Evolutionary conservation across 2,888 invertebrate species (phyloP).

Genomic region (Xestia c-nigrum): DNA sequence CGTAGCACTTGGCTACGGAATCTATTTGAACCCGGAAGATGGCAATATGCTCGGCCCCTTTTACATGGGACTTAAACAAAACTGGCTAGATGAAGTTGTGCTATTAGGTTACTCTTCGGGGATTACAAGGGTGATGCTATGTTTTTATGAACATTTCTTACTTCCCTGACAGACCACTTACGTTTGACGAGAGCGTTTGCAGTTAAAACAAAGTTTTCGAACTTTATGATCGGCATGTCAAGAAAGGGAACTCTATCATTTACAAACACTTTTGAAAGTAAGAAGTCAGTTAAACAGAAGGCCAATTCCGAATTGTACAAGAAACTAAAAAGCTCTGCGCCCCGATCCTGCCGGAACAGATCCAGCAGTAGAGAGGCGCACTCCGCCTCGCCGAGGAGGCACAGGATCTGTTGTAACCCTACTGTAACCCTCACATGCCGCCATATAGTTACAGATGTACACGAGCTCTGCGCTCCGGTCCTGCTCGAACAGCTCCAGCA

Average conservation of each 20-base stretch:
- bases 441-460: constrained; percentile 91
- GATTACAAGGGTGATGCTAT: no score
- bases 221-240: background rate
- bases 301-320: no score
- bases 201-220: background rate
- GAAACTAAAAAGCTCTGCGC: constrained; percentile 70
- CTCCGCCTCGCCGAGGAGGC: constrained; percentile 89
- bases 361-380: constrained; percentile 91
- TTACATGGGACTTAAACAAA: no score
- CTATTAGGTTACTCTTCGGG: no score
- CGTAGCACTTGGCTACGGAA: no score
- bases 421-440: constrained; percentile 78
- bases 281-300: background rate
- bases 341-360: constrained; percentile 86
- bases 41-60: no score
- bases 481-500: constrained; percentile 91
- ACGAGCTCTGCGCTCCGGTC: constrained; percentile 90
- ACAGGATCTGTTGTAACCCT: constrained; percentile 73
- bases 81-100: no score
- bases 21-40: no score
- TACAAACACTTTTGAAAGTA: no score
- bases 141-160: no score
- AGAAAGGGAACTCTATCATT: background rate
- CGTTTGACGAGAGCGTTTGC: background rate
- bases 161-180: background rate